Conservation (phyloP, 2,113 vertebrate genomes). For the Xenopus laevis region DNA sequence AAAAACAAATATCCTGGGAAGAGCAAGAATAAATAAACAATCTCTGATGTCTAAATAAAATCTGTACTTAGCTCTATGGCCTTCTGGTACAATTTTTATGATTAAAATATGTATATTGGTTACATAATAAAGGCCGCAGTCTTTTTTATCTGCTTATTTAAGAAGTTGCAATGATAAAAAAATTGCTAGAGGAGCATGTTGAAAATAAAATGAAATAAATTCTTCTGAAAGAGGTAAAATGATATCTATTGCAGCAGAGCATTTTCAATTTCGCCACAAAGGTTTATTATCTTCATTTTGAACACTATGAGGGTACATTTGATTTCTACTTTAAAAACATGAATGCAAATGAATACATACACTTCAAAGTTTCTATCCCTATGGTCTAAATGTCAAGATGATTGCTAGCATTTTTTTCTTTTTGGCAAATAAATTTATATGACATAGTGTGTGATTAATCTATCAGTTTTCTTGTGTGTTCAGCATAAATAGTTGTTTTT, state of each 20-base stretch:
- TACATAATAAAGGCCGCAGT: too few relatives aligned
- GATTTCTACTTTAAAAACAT: slow-evolving; percentile 4
- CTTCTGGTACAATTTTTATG: too few relatives aligned
- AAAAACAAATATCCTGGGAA: too few relatives aligned
- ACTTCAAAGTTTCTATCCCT: neutral
- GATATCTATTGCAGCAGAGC: neutral
- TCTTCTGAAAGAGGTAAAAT: neutral
- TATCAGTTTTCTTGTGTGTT: neutral
- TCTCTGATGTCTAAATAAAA: too few relatives aligned
- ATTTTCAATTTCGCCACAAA: neutral
- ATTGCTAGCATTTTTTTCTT: neutral
- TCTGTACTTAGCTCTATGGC: too few relatives aligned
- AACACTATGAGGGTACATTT: neutral
- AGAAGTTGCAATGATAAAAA: neutral
- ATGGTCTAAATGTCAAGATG: neutral
- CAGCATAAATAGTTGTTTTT: neutral
- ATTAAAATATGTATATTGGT: too few relatives aligned
- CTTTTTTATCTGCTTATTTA: too few relatives aligned
- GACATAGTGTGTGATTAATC: neutral
- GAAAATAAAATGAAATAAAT: neutral
- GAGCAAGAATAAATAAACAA: too few relatives aligned
- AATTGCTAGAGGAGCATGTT: too few relatives aligned
- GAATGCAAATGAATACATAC: neutral
- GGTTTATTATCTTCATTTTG: slow-evolving; percentile 3
- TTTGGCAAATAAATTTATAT: neutral